Evolutionary conservation across 2,888 invertebrate genomes (phyloP).

Genomic region (Cheilosia pagana): DNA sequence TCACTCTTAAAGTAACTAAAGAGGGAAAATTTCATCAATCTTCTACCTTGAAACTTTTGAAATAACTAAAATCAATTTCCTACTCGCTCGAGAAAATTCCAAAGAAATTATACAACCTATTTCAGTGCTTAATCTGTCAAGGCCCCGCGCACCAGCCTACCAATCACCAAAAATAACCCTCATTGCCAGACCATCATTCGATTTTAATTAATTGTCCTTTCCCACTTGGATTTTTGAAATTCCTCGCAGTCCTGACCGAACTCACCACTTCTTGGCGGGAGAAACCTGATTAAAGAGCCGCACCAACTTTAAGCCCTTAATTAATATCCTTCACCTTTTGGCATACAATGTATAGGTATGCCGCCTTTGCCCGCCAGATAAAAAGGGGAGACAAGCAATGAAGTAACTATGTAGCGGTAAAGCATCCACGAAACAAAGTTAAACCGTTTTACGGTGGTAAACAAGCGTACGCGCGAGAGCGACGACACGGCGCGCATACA

Average conservation of each 20-base stretch:
- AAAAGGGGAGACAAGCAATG: not conserved
- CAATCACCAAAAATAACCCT: constrained; percentile 19
- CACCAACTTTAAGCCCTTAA: constrained; percentile 55
- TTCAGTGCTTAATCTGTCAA: constrained; percentile 6
- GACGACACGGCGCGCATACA: constrained; percentile 39
- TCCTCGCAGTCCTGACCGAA: constrained; percentile 10
- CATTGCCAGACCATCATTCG: constrained; percentile 9
- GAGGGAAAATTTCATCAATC: too few species aligned
- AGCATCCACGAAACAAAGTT: constrained; percentile 40
- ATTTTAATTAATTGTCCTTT: constrained; percentile 46
- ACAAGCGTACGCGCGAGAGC: constrained; percentile 38
- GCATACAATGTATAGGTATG: constrained; percentile 30
- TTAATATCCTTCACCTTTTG: constrained; percentile 66
- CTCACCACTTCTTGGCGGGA: constrained; percentile 5
- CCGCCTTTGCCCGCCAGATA: constrained; percentile 1
- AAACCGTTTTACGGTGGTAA: constrained; percentile 58
- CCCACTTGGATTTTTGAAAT: constrained; percentile 7
- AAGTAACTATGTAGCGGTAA: not conserved
- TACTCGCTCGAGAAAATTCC: not conserved
- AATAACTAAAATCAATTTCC: not conserved
- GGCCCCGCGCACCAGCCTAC: not conserved
- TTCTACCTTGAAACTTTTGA: not conserved
- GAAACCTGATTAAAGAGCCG: constrained; percentile 53
- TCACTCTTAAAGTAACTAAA: too few species aligned
- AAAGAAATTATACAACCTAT: not conserved